Base-by-base conservation (phyloP, 2,113 vertebrate species). In the Chitala chitala region DNA sequence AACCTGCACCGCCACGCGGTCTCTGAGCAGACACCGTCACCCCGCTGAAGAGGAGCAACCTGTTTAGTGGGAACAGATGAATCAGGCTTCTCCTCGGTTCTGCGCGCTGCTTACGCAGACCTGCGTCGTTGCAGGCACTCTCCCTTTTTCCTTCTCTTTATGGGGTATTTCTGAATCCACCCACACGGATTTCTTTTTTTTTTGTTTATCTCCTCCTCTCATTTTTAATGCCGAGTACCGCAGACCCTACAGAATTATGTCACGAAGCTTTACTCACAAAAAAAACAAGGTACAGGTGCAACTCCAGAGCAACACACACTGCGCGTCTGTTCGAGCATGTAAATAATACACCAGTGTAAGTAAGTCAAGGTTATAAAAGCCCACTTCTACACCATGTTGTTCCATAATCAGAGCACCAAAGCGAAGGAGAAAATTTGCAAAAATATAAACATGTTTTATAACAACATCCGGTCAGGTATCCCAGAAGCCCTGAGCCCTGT, bases 151-250 rank as follows among this genome's bases (percentile, higher is more conserved):
- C 20, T 1, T 63, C 29, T 63, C 31, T 63, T 38, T 20, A 63
- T 36, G 59, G 59, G 59, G 59, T 63, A 63, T 63, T 63, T 63
- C 59, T 63, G 59, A 63, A 63, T 63, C 59, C 59, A 63, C 59
- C 59, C 59, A 38, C 59, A 33, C 59, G 3, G 4, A 15, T 59
- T 31, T 59, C 12, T 59, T 59, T 59, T 59, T 59, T 15, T 59
- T 59, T 59, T 59, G 10, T 33, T 59, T 29, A 12, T 29, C 56
- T 31, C 17, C 26, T 58, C 12, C 12, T 29, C 31, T 58, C 29
- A 33, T 59, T 31, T 33, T 59, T 4, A 59, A 59, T 59, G 1
- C 29, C 9, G 29, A 59, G 33, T 59, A 24, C 33, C 33, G 59
- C 33, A 63, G 31, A 2, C 8, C 26, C 10, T 36, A 31, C 58